These are phyloP conservation scores for Manis pentadactyla DNA, from an alignment of 2,797 vertebrate genomes.

Conservation along the genomic window DNA sequence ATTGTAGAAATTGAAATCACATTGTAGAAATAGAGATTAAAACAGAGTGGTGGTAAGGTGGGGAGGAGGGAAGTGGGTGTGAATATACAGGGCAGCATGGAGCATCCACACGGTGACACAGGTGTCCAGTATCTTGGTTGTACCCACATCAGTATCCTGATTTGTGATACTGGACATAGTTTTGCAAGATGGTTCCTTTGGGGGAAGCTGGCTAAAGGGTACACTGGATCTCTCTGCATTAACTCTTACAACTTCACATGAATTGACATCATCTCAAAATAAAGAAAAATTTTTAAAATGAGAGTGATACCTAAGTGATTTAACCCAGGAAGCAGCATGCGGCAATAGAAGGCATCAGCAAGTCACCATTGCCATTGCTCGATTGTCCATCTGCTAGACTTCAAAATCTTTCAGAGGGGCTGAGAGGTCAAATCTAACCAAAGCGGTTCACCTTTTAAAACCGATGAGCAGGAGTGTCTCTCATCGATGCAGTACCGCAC, in stretches of 20 bases:
- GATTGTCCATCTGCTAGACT: background rate
- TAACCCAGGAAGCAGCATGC: background rate
- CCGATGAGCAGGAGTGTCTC: background rate
- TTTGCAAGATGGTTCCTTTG: background rate
- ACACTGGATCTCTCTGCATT: background rate
- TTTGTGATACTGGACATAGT: background rate
- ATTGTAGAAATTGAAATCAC: background rate
- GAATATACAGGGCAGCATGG: background rate
- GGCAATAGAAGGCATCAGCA: no score
- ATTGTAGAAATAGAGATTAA: background rate
- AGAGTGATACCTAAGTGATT: background rate
- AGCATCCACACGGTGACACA: no score
- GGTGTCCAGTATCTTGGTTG: no score
- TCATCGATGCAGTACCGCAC: rapidly evolving
- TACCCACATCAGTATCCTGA: background rate
- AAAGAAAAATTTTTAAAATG: background rate
- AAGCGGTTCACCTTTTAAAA: background rate
- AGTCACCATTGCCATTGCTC: background rate
- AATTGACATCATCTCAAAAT: constrained; percentile 9
- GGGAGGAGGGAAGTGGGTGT: rapidly evolving
- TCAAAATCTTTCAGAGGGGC: background rate
- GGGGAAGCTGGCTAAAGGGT: background rate
- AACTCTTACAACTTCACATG: background rate
- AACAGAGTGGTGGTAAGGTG: no score
- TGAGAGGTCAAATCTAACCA: background rate